These are phyloP conservation scores for Cryptocephalus primarius DNA, from an alignment of 2,888 invertebrate genomes.

Conservation along the genomic window DNA sequence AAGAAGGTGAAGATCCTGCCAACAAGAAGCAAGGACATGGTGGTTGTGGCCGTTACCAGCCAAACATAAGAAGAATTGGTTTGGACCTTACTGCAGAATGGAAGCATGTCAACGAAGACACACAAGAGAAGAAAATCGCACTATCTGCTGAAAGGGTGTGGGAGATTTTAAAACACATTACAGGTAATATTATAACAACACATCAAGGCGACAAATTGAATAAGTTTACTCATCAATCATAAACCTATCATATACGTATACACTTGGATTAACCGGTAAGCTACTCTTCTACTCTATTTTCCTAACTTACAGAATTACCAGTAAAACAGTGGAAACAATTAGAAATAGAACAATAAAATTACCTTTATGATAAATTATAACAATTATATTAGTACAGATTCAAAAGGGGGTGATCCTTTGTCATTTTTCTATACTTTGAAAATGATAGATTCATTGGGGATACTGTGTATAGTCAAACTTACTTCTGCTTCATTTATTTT, in stretches of 20 bases:
- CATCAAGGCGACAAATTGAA: neutral
- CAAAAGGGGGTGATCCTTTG: no score
- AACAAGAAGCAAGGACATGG: conserved; percentile 66
- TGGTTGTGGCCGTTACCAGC: conserved; percentile 97
- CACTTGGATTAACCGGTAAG: no score
- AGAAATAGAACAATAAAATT: no score
- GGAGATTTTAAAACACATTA: conserved; percentile 92
- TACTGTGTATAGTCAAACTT: no score
- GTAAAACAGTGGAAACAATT: no score
- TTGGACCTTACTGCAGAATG: conserved; percentile 94
- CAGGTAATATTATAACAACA: conserved; percentile 40
- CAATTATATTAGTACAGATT: no score
- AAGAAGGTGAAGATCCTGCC: conserved; percentile 50
- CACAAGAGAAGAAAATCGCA: conserved; percentile 90
- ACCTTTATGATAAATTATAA: no score
- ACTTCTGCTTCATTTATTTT: no score
- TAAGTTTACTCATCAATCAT: neutral
- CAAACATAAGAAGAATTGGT: conserved; percentile 73
- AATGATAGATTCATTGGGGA: no score
- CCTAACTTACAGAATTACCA: no score
- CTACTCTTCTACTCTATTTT: no score
- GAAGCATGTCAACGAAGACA: conserved; percentile 98
- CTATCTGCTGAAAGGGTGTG: conserved; percentile 93
- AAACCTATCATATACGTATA: neutral
- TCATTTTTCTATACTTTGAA: no score